These are phyloP conservation scores for Quiscalus mexicanus DNA, from an alignment of 2,113 vertebrate genomes.

Conservation along the genomic window DNA sequence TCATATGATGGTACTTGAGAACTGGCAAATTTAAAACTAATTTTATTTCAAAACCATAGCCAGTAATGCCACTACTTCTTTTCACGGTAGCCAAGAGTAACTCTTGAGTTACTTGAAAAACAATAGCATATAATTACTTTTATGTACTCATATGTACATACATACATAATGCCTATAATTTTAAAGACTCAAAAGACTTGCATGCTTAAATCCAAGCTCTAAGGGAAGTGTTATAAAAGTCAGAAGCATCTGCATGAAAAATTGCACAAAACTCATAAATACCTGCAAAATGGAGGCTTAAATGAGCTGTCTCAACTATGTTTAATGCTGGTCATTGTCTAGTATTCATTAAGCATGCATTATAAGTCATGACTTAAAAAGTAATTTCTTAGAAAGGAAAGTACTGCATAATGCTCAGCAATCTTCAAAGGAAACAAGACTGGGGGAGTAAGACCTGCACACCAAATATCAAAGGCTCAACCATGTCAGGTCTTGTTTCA, in stretches of 20 bases:
- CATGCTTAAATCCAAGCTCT: background rate
- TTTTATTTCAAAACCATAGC: background rate
- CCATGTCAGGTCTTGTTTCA: background rate
- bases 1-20: background rate
- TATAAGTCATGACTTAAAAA: background rate
- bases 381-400: background rate
- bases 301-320: background rate
- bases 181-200: background rate
- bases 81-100: background rate
- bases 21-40: background rate
- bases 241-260: background rate
- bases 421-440: background rate
- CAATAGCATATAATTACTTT: background rate
- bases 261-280: background rate
- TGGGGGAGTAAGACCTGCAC: background rate
- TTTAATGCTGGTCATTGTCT: background rate
- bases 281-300: background rate
- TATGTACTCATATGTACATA: background rate
- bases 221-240: background rate
- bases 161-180: background rate
- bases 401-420: background rate
- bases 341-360: background rate
- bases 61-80: background rate
- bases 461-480: background rate
- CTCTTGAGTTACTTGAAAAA: background rate